phyloP scores from a whole-genome alignment of 2,797 vertebrate genomes.

The Synanceia verrucosa region DNA sequence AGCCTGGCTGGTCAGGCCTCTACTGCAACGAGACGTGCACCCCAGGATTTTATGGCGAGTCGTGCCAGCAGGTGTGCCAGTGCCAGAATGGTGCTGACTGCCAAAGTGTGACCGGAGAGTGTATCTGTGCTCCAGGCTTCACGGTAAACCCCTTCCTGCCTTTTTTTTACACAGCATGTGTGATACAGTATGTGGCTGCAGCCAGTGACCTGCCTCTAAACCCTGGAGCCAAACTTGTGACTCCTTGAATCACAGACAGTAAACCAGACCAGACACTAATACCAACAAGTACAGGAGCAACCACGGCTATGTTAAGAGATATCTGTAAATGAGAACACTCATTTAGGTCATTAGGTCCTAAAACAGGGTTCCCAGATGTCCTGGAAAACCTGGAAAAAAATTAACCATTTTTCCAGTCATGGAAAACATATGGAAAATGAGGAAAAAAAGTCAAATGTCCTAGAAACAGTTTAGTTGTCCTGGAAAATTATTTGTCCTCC shows the following conservation, averaged over 20 bases:
- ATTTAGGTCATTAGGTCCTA: too few relatives aligned
- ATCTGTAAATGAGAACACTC: too few relatives aligned
- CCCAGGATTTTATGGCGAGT: conserved; percentile 91
- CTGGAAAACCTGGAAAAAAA: too few relatives aligned
- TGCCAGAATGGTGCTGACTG: conserved; percentile 97
- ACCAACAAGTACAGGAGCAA: too few relatives aligned
- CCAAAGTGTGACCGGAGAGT: conserved; percentile 90
- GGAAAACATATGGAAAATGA: too few relatives aligned
- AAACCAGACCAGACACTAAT: neutral
- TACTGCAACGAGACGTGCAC: conserved; percentile 97
- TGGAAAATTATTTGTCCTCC: too few relatives aligned
- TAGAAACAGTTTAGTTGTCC: too few relatives aligned
- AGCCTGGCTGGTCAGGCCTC: conserved; percentile 92
- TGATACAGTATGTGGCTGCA: neutral
- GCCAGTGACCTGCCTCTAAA: neutral
- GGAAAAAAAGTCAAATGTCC: too few relatives aligned
- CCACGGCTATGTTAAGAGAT: too few relatives aligned
- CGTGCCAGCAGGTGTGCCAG: conserved; percentile 92
- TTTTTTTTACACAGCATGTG: neutral
- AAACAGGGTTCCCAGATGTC: too few relatives aligned
- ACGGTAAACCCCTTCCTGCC: conserved; percentile 82
- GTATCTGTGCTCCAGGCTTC: conserved; percentile 94
- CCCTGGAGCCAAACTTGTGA: neutral
- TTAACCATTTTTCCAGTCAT: too few relatives aligned
- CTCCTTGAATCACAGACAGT: neutral